Conservation (phyloP, 1,140 invertebrate genomes). For the Steinernema khuongi region DNA sequence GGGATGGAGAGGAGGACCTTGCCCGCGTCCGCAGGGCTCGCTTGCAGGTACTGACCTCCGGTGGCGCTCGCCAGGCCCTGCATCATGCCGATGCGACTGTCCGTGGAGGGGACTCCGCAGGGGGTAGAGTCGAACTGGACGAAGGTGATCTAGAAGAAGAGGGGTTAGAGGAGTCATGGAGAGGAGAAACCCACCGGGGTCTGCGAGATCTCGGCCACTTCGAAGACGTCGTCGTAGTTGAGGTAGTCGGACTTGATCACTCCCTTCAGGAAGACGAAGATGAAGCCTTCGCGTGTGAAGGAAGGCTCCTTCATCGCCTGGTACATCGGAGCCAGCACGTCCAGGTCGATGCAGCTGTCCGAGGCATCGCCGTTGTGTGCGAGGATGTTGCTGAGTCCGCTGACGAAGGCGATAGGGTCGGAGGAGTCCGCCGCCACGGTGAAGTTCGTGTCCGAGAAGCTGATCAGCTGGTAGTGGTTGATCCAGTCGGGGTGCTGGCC, state of each 20-base stretch:
- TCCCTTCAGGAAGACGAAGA: conserved; percentile 36
- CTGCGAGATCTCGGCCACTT: conserved; percentile 10
- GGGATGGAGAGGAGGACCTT: conserved; percentile 23
- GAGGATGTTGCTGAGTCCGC: conserved; percentile 17
- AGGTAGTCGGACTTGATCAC: conserved; percentile 7
- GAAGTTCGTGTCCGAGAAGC: conserved; percentile 26
- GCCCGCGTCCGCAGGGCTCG: conserved; percentile 25
- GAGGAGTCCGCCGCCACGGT: conserved; percentile 9
- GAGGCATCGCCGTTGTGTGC: conserved; percentile 17
- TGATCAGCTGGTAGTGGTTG: conserved; percentile 29
- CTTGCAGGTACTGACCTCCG: conserved; percentile 29
- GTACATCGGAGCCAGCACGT: conserved; percentile 20
- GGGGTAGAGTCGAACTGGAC: conserved; percentile 25
- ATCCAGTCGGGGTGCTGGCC: conserved; percentile 33
- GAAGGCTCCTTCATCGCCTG: conserved; percentile 13
- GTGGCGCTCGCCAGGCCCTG: conserved; percentile 15
- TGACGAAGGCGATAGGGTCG: conserved; percentile 24
- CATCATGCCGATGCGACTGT: conserved; percentile 23
- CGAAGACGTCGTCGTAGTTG: conserved; percentile 19
- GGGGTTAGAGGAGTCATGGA: background rate
- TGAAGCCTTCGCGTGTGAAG: conserved; percentile 18
- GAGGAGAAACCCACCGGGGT: background rate
- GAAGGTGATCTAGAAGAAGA: conserved; percentile 26
- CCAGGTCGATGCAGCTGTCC: conserved; percentile 25
- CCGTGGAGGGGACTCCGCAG: conserved; percentile 19